Conservation (phyloP, 2,113 vertebrate genomes). For the Aegotheles bennettii region DNA sequence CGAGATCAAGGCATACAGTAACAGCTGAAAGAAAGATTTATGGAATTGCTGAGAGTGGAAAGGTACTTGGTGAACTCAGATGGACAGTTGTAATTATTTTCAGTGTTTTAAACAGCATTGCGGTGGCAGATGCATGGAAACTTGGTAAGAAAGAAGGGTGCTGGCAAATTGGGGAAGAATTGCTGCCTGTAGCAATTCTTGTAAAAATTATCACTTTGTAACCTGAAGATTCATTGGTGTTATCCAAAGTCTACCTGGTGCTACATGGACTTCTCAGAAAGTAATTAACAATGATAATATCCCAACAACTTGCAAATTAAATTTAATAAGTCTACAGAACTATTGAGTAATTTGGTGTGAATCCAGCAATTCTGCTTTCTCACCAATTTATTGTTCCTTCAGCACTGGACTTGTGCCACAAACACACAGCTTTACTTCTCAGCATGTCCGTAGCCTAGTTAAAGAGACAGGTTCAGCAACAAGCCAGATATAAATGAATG, state of each 20-base stretch:
- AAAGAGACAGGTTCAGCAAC: neutral
- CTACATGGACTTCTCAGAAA: neutral
- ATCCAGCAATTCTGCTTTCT: constrained; percentile 16
- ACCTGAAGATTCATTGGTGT: neutral
- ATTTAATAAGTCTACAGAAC: neutral
- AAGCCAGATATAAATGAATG: neutral
- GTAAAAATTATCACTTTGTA: neutral
- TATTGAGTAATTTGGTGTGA: neutral
- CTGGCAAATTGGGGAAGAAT: neutral
- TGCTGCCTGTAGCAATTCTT: neutral
- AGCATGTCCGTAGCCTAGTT: neutral
- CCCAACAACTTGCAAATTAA: neutral
- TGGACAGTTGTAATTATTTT: neutral
- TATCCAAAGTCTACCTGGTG: neutral
- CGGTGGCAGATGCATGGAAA: neutral
- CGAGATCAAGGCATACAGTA: neutral
- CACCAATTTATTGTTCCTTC: neutral
- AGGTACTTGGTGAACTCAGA: neutral
- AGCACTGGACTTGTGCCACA: neutral
- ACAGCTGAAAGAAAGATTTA: neutral
- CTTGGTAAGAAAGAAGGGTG: neutral
- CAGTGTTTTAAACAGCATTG: neutral
- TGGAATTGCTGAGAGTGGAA: neutral
- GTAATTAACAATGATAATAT: neutral
- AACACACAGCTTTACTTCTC: neutral